These are phyloP conservation scores for Zapus hudsonius DNA, from an alignment of 2,113 vertebrate species.

Conservation along the genomic window DNA sequence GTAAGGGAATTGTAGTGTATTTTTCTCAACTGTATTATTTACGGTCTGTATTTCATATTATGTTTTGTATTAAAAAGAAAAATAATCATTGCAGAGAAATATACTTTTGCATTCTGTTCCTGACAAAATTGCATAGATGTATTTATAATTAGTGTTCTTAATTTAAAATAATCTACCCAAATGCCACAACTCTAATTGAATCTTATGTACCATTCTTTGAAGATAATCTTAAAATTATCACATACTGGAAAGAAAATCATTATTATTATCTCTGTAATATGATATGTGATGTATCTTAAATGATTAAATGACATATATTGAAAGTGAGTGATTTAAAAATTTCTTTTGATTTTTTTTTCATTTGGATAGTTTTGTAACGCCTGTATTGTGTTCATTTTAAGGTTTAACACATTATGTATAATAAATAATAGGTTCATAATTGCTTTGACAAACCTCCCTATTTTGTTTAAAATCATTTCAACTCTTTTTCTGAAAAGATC, in stretches of 20 bases:
- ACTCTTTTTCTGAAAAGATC: background rate
- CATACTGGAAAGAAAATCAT: slow-evolving; percentile 33
- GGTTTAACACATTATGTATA: background rate
- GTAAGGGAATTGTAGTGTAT: background rate
- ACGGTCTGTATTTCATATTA: background rate
- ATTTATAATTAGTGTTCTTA: slow-evolving; percentile 32
- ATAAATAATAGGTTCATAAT: background rate
- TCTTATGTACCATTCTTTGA: slow-evolving; percentile 48
- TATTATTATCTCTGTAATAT: background rate
- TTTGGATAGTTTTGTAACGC: background rate
- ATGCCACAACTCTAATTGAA: slow-evolving; percentile 32
- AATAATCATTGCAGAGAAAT: slow-evolving; percentile 35
- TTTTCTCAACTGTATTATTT: slow-evolving; percentile 9
- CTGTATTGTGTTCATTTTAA: background rate
- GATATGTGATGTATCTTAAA: slow-evolving; percentile 5
- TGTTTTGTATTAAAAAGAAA: background rate
- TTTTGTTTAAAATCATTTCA: background rate
- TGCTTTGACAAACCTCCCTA: background rate
- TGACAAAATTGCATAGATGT: slow-evolving; percentile 6
- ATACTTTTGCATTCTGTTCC: background rate
- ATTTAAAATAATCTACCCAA: slow-evolving; percentile 37
- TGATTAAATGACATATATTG: slow-evolving; percentile 54
- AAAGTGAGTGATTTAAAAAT: slow-evolving; percentile 27
- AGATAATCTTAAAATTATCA: slow-evolving; percentile 61
- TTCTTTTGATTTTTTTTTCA: background rate